Base-by-base conservation (phyloP, 2,888 invertebrate species). In the Zaprionus obscuricornis region DNA sequence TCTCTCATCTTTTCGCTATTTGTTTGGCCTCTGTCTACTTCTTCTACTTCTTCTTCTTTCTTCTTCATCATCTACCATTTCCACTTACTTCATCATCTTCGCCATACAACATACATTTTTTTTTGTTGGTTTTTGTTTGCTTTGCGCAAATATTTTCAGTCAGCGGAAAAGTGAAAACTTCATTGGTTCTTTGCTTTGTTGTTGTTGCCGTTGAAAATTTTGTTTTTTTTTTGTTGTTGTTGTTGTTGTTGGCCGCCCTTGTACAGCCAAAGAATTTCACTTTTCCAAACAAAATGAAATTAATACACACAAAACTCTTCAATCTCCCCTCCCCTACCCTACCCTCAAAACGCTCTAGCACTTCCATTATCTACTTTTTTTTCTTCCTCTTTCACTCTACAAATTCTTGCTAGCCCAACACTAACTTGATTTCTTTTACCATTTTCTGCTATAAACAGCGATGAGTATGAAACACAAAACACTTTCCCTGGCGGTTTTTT, bases 101-200 rank as follows among this genome's bases (percentile, higher is more conserved):
- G 17, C 0, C 26, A n/a, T n/a, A n/a, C n/a, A n/a, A n/a, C n/a
- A n/a, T n/a, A n/a, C n/a, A n/a, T n/a, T 20, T 27, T 39, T 20
- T 16, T 47, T 59, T 34, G 27, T 24, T 42, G 10, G 39, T 33
- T 50, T n/a, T 37, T 58, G 51, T 58, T 55, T 64, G 49, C 51
- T 46, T 36, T 33, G 16, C 37, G 29, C 49, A 64, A 64, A 64
- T 64, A 60, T 55, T 64, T 50, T 50, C 54, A 45, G 39, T 49
- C 52, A 24, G 43, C 47, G 14, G 8, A 40, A 52, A 52, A 40
- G 43, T 45, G 33, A 54, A 59, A 54, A 49, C 45, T 51, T 58
- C 16, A 51, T 42, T 40, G 31, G 5, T 33, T 11, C 18, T 3
- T 26, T 16, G 6, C 31, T 31, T 31, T 18, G 37, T 6, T 11